These are phyloP conservation scores for Sibirionetta formosa DNA, from an alignment of 2,797 vertebrate species.

Conservation along the genomic window DNA sequence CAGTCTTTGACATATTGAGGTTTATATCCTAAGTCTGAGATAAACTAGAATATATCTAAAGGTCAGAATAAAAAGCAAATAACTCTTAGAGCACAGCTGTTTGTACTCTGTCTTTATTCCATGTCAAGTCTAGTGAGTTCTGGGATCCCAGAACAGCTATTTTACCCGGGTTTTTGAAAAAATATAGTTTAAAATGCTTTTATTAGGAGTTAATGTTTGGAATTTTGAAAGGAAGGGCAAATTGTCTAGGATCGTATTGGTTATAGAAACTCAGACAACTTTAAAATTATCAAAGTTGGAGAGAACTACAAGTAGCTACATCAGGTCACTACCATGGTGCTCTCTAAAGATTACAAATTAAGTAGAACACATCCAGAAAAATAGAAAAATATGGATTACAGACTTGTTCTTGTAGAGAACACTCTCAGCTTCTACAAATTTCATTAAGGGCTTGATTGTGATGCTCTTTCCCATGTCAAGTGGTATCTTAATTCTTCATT, in stretches of 20 bases:
- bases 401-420: neutral
- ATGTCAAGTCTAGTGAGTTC: neutral
- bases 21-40: neutral
- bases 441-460: slow-evolving; percentile 13
- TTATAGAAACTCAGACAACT: neutral
- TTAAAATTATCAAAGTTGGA: neutral
- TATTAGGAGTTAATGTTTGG: neutral
- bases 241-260: neutral
- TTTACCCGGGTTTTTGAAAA: neutral
- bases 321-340: neutral
- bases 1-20: neutral
- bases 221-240: neutral
- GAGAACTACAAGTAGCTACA: neutral
- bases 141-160: neutral
- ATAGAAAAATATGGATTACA: neutral
- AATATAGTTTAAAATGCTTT: neutral
- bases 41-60: slow-evolving; percentile 6
- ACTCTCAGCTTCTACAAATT: slow-evolving; percentile 4
- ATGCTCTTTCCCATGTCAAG: neutral
- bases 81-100: neutral
- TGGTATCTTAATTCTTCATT: slow-evolving; percentile 41
- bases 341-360: slow-evolving; percentile 1
- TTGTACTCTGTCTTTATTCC: neutral
- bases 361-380: neutral
- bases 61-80: neutral